A percentile compares a stretch with the other conserved stretches of the same genome.
phyloP scores from a whole-genome alignment of 2,797 vertebrate genomes.

The Myiotriccus ornatus region DNA sequence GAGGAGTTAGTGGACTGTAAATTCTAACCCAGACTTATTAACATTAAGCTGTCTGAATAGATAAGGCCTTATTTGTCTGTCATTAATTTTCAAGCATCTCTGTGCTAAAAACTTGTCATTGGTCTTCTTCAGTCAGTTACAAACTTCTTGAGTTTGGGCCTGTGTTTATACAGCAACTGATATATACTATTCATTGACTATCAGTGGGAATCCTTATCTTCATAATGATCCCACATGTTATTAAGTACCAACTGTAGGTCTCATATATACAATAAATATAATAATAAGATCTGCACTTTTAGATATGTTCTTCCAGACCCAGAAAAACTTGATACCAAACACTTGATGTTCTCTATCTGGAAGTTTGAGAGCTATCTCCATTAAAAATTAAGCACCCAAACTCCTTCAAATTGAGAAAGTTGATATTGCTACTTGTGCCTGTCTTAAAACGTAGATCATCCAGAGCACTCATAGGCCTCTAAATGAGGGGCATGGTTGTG shows the following conservation, averaged over 20 bases:
- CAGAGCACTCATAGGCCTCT: neutral
- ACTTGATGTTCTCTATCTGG: neutral
- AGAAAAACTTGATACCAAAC: neutral
- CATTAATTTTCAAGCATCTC: conserved; percentile 21
- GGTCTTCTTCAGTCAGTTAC: neutral
- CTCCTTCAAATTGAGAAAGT: neutral
- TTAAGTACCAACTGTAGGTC: neutral
- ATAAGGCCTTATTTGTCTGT: conserved; percentile 27
- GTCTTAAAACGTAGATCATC: neutral
- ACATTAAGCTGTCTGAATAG: conserved; percentile 36
- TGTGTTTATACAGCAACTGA: neutral
- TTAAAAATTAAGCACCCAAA: neutral
- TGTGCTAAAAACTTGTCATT: neutral
- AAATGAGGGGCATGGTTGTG: neutral
- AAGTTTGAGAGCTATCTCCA: neutral
- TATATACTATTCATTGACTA: neutral
- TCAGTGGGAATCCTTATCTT: neutral
- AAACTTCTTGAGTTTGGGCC: neutral
- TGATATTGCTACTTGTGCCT: neutral
- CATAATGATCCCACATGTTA: neutral
- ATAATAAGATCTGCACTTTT: neutral
- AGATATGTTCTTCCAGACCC: neutral
- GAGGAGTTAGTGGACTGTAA: conserved; percentile 51
- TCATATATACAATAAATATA: neutral
- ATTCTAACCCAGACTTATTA: conserved; percentile 50